A percentile compares a stretch with the other conserved stretches of the same genome.
Evolutionary conservation across 2,113 vertebrate genomes (phyloP).

Genomic region (Istiophorus platypterus): DNA sequence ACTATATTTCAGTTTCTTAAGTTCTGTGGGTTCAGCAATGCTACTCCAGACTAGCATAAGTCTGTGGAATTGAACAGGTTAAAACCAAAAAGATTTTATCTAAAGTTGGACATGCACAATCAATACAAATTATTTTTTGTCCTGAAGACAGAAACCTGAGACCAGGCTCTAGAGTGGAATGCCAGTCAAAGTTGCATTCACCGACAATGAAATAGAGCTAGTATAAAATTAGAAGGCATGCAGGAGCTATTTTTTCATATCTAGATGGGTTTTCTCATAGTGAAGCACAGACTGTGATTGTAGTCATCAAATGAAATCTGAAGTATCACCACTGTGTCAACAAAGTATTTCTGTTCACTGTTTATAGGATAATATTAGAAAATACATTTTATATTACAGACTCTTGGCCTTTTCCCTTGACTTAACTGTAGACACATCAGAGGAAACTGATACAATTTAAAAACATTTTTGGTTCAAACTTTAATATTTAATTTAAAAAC

Average conservation of each 20-base stretch:
- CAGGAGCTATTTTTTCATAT: background rate
- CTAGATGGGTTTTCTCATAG: background rate
- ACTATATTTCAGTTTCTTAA: background rate
- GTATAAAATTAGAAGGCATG: conserved; percentile 8
- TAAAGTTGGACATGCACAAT: conserved; percentile 22
- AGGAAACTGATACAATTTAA: conserved; percentile 7
- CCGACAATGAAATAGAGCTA: background rate
- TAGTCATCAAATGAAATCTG: background rate
- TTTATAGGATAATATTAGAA: background rate
- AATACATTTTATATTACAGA: conserved; percentile 10
- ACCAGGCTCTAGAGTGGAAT: conserved; percentile 12
- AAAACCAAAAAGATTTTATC: conserved; percentile 21
- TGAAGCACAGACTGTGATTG: conserved; percentile 7
- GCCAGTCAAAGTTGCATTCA: background rate
- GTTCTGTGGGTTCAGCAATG: background rate
- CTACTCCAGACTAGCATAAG: background rate
- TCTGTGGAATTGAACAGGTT: conserved; percentile 5
- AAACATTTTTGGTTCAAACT: background rate
- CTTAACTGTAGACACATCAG: background rate
- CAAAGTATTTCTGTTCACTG: conserved; percentile 21
- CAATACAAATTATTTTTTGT: conserved; percentile 53
- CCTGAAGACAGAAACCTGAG: conserved; percentile 55
- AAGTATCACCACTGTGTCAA: background rate
- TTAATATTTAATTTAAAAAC: conserved; percentile 27
- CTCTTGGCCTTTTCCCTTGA: conserved; percentile 24